A percentile compares a stretch with the other conserved stretches of the same genome.
Evolutionary conservation across 2,113 vertebrate species (phyloP).

Genomic region (Phaetusa simplex): DNA sequence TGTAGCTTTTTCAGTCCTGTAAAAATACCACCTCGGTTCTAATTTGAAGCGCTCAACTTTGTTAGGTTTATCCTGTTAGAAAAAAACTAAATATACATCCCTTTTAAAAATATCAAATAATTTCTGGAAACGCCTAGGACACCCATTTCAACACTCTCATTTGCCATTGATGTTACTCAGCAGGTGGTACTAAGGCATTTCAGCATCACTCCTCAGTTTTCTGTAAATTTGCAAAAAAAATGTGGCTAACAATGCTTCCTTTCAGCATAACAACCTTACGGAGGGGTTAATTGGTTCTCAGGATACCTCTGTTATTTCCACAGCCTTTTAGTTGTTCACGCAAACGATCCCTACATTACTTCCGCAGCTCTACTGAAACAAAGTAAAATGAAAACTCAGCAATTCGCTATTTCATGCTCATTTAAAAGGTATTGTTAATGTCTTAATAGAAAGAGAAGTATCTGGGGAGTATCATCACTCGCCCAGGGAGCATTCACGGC

Average conservation of each 20-base stretch:
- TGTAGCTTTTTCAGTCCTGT: neutral
- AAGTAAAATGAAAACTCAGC: conserved; percentile 13
- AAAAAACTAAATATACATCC: neutral
- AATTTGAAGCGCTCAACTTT: neutral
- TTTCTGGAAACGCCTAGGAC: neutral
- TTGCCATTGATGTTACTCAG: neutral
- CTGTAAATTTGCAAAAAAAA: neutral
- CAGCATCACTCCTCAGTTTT: neutral
- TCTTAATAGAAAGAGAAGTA: neutral
- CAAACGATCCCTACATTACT: neutral
- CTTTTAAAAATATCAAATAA: conserved; percentile 9
- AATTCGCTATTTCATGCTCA: neutral
- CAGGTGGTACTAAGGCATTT: conserved; percentile 18
- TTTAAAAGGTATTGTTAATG: neutral
- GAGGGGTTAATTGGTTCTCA: conserved; percentile 59
- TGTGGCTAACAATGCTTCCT: neutral
- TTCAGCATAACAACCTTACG: conserved; percentile 22
- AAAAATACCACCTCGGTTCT: neutral
- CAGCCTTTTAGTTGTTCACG: neutral
- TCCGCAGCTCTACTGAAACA: conserved; percentile 37
- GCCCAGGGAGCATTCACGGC: no score
- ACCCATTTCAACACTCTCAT: neutral
- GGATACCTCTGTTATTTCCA: conserved; percentile 26
- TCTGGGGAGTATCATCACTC: neutral
- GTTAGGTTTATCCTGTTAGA: neutral